These are phyloP conservation scores for Calliopsis andreniformis DNA, from an alignment of 1,140 invertebrate species.

Conservation along the genomic window DNA sequence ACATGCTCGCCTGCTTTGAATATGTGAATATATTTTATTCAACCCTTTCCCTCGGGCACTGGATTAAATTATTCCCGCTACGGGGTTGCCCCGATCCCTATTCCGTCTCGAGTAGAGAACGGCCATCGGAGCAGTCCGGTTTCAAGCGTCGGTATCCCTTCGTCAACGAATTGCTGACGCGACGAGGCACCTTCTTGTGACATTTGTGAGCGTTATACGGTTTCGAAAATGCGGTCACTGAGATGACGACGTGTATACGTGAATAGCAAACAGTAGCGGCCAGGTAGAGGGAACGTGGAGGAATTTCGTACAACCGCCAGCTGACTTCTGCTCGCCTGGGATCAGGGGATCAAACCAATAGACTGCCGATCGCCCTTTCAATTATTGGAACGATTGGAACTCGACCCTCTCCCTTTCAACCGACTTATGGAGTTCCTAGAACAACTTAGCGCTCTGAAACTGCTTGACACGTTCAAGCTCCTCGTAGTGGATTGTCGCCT, in stretches of 20 bases:
- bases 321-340: constrained; percentile 75
- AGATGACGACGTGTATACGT: too few relatives aligned
- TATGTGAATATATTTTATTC: constrained; percentile 83
- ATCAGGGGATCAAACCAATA: constrained; percentile 80
- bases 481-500: constrained; percentile 64
- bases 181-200: too few relatives aligned
- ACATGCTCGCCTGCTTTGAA: constrained; percentile 78
- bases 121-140: not conserved
- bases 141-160: too few relatives aligned
- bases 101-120: not conserved
- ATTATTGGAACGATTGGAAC: constrained; percentile 77
- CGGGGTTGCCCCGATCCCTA: constrained; percentile 32
- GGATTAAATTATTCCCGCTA: constrained; percentile 79
- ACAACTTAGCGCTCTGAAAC: not conserved
- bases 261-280: too few relatives aligned
- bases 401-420: constrained; percentile 1
- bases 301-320: constrained; percentile 75
- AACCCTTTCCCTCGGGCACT: constrained; percentile 78
- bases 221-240: constrained; percentile 18
- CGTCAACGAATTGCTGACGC: not conserved
- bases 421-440: not conserved
- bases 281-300: constrained; percentile 17
- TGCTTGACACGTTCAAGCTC: constrained; percentile 39
- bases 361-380: constrained; percentile 80
- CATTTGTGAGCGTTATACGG: too few relatives aligned